A percentile compares a stretch with the other conserved stretches of the same genome.
Conservation (phyloP, 2,797 vertebrate species). For the Sebastes aleutianus region DNA sequence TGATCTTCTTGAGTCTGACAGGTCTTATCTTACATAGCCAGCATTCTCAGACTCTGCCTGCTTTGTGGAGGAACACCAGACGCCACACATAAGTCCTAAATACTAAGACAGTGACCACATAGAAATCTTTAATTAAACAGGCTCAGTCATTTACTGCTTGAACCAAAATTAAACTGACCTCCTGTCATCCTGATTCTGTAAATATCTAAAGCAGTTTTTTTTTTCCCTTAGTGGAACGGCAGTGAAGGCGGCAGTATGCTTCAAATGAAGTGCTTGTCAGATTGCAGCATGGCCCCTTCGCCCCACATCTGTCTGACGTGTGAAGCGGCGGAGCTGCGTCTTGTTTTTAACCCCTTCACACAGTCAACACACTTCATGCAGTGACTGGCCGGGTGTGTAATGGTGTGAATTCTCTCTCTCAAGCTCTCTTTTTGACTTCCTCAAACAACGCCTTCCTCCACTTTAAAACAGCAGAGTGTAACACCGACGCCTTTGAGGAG, state of each 20-base stretch:
- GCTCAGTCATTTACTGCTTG: not conserved
- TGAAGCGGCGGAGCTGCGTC: not conserved
- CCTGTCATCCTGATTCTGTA: not conserved
- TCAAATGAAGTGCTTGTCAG: not conserved
- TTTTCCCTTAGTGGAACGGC: not conserved
- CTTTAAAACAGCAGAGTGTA: not conserved
- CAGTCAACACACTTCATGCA: not conserved
- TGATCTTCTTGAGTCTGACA: conserved; percentile 15
- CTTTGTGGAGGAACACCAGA: not conserved
- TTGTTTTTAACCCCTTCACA: not conserved
- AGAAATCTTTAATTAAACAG: not conserved
- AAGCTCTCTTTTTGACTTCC: not conserved
- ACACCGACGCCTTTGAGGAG: not conserved
- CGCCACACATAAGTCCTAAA: not conserved
- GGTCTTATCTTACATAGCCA: conserved; percentile 48
- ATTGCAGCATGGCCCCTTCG: not conserved
- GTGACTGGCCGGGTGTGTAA: not conserved
- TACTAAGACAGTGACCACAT: not conserved
- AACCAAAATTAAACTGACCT: not conserved
- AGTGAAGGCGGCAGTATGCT: not conserved
- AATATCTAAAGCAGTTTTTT: not conserved
- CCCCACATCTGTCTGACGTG: not conserved
- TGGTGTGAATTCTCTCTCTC: not conserved
- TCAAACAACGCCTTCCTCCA: not conserved
- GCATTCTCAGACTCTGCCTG: conserved; percentile 32